A percentile compares a stretch with the other conserved stretches of the same genome.
phyloP scores from a whole-genome alignment of 2,888 invertebrate genomes.

The Agriopis leucophaearia region DNA sequence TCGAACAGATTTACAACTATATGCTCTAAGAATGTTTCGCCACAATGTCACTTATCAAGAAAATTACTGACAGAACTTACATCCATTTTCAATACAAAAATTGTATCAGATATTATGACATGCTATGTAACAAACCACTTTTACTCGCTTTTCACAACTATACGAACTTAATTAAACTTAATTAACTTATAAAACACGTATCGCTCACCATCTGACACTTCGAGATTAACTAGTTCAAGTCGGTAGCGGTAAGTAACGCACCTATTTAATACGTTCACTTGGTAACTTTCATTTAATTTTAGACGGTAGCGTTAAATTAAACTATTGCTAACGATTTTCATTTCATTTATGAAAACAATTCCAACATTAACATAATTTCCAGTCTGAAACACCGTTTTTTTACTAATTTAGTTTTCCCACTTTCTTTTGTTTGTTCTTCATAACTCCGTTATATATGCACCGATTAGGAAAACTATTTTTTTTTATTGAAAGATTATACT shows the following conservation, averaged over 20 bases:
- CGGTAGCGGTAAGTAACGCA: slow-evolving; percentile 17
- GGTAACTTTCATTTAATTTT: slow-evolving; percentile 33
- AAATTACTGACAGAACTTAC: too few species aligned
- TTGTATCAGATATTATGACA: neutral
- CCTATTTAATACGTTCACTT: slow-evolving; percentile 16
- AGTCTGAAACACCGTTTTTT: too few species aligned
- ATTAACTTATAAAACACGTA: slow-evolving; percentile 50
- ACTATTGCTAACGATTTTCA: neutral
- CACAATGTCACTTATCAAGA: too few species aligned
- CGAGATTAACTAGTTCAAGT: slow-evolving; percentile 22
- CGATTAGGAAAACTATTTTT: too few species aligned
- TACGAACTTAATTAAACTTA: slow-evolving; percentile 57
- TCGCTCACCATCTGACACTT: slow-evolving; percentile 46
- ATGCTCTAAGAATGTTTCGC: too few species aligned
- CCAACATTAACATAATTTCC: neutral
- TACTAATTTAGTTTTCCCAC: too few species aligned
- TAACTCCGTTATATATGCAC: too few species aligned
- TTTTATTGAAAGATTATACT: too few species aligned
- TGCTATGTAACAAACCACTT: neutral
- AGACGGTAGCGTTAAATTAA: slow-evolving; percentile 50
- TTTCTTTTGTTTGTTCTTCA: too few species aligned
- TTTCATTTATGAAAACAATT: neutral
- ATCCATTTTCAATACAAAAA: neutral
- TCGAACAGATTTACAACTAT: too few species aligned
- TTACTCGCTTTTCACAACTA: slow-evolving; percentile 53